Conservation (phyloP, 2,113 vertebrate genomes). For the Oreochromis spilurus region DNA sequence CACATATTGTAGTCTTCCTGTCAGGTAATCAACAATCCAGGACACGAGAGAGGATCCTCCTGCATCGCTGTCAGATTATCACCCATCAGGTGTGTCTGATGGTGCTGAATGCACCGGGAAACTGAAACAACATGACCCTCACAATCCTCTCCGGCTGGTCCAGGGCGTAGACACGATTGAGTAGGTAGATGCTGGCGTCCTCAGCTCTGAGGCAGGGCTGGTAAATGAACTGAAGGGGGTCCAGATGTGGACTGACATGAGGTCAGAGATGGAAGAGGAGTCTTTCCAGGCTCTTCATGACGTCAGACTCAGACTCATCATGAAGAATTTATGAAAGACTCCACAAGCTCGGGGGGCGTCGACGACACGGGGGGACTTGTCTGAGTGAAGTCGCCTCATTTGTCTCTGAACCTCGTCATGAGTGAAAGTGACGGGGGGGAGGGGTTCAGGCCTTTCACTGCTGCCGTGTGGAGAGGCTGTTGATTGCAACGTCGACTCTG, state of each 20-base stretch:
- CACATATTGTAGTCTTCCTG: not conserved
- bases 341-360: not conserved
- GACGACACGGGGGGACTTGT: not conserved
- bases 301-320: not conserved
- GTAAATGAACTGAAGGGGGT: not conserved
- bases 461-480: not conserved
- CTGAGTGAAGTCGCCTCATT: not conserved
- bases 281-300: not conserved
- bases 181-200: not conserved
- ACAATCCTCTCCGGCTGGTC: not conserved
- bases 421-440: too few species aligned
- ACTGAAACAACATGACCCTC: not conserved
- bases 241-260: not conserved
- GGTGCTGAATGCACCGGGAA: not conserved
- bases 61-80: rapidly evolving
- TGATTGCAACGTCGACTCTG: not conserved
- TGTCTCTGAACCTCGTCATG: too few species aligned
- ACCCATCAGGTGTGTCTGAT: rapidly evolving
- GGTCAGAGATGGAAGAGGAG: not conserved
- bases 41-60: rapidly evolving
- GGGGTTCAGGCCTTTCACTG: not conserved
- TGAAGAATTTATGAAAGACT: not conserved
- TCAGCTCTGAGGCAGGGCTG: not conserved
- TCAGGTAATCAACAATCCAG: not conserved
- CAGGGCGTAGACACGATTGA: not conserved